These are phyloP conservation scores for Notoglanidium macrostoma DNA, from an alignment of 2,797 vertebrate genomes.

Conservation along the genomic window DNA sequence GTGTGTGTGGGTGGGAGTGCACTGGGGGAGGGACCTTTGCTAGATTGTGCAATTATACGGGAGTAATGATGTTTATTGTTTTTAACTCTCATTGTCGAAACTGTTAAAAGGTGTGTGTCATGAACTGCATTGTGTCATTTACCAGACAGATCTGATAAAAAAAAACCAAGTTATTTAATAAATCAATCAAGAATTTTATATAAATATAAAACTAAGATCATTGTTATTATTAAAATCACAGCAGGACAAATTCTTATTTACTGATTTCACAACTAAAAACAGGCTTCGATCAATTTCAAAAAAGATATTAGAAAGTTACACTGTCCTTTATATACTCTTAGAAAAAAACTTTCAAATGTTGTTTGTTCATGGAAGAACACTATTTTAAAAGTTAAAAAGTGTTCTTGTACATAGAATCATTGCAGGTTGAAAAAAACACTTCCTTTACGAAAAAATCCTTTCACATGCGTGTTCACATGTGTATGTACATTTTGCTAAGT, in stretches of 20 bases:
- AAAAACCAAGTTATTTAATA: background rate
- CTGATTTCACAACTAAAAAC: background rate
- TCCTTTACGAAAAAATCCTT: background rate
- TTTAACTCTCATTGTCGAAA: slow-evolving; percentile 14
- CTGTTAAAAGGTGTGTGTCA: background rate
- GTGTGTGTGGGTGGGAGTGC: slow-evolving; percentile 8
- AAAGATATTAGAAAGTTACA: background rate
- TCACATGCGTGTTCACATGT: background rate
- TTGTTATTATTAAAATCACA: background rate
- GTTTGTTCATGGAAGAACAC: no score
- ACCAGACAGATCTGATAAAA: no score
- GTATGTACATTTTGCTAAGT: background rate
- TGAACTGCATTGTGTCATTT: background rate
- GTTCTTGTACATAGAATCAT: background rate
- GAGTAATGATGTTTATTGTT: slow-evolving; percentile 32
- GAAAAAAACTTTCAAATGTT: background rate
- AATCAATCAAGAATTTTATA: background rate
- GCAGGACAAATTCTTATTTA: background rate
- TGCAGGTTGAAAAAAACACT: background rate
- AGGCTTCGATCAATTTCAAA: background rate
- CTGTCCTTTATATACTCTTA: background rate
- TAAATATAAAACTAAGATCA: background rate
- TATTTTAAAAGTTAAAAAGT: background rate
- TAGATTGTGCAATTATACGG: slow-evolving; percentile 13
- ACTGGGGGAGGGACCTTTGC: background rate